Evolutionary conservation across 2,797 vertebrate genomes (phyloP).

Genomic region (Rhincodon typus): DNA sequence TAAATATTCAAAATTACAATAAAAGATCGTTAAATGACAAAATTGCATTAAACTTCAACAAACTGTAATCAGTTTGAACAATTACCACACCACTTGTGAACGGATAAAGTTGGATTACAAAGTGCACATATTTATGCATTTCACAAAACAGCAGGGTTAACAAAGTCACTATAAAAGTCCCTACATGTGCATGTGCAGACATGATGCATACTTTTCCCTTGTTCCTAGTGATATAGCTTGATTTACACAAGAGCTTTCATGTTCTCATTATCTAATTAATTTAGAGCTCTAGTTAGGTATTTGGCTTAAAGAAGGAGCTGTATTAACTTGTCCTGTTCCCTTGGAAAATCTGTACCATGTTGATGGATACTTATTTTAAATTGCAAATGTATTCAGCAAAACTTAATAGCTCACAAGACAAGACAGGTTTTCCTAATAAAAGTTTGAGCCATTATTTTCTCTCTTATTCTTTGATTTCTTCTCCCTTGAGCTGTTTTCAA

Average conservation of each 20-base stretch:
- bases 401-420: slow-evolving; percentile 28
- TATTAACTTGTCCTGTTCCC: slow-evolving; percentile 11
- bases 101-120: neutral
- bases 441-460: neutral
- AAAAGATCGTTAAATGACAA: neutral
- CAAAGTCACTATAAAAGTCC: neutral
- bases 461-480: slow-evolving; percentile 17
- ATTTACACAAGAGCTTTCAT: slow-evolving; percentile 27
- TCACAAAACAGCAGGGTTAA: neutral
- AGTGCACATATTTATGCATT: neutral
- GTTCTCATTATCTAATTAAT: slow-evolving; percentile 3
- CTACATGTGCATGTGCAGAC: neutral
- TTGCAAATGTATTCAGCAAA: slow-evolving; percentile 2
- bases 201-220: slow-evolving; percentile 11
- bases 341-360: neutral
- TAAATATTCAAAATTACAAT: neutral
- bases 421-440: slow-evolving; percentile 21
- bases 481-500: slow-evolving; percentile 1
- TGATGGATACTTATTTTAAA: neutral
- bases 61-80: neutral
- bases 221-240: slow-evolving; percentile 16
- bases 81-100: neutral
- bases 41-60: neutral
- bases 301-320: slow-evolving; percentile 6
- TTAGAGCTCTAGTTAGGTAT: slow-evolving; percentile 1